Evolutionary conservation across 2,888 invertebrate species (phyloP), one percentile per base, ranked within the genome.

Genomic region (Chouioia cunea): DNA sequence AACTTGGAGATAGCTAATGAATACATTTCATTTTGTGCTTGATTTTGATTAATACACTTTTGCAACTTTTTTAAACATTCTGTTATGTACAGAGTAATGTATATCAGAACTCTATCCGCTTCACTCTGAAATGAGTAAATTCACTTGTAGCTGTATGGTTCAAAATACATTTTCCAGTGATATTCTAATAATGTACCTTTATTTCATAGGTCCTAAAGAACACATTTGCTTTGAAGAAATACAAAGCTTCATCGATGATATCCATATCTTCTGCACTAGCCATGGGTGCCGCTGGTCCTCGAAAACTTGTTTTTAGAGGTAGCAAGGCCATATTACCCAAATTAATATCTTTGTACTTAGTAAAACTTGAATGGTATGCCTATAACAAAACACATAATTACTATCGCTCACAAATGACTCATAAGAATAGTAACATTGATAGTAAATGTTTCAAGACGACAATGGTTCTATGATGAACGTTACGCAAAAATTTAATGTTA

Each of bases 121-220:
- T 98, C 97, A 77, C 95, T 97, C 96, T 97, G 86, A 66, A 89
- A 89, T 36, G 6, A 36, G 10, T 1, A 4, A 36, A 36, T 8
- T 36, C 36, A 8, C n/a, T 36, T 6, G 6, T 10, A 36, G 12
- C 10, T 10, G 10, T 6, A 36, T 36, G 12, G 6, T 36, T 2
- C 1, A 12, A 1, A 36, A 12, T 36, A 36, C 2, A 36, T 6
- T 8, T 8, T 36, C 12, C 36, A 36, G 12, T 12, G 10, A 36
- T 36, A 36, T 1, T n/a, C n/a, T 12, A 36, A 36, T 36, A 43
- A 73, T 77, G 78, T 87, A 96, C 96, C 91, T 98, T 98, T 73
- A 99, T 97, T 89, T 99, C 99, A 86, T 98, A 99, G 46, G 97
- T 98, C 77, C 98, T 91, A 86, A 99, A 99, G 87, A 99, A 99